Percentiles rank a stretch among this genome's conserved stretches.
Evolutionary conservation across 2,797 vertebrate genomes (phyloP).

Genomic region (Xerus rutilus): DNA sequence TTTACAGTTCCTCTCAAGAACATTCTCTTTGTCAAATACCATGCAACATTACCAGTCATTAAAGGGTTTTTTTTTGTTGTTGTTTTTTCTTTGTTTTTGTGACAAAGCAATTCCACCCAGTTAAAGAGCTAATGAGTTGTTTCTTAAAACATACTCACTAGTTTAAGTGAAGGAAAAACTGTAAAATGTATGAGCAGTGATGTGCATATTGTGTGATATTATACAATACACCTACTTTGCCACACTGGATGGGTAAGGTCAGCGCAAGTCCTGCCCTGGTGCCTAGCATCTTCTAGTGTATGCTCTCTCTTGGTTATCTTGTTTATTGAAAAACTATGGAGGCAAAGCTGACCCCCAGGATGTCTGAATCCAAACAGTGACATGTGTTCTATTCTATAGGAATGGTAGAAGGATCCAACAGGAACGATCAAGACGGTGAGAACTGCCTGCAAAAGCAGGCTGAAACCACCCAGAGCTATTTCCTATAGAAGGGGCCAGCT

Average conservation of each 20-base stretch:
- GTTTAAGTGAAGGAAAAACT: not conserved
- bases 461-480: not conserved
- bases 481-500: not conserved
- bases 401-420: not conserved
- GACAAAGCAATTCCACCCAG: not conserved
- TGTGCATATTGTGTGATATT: not conserved
- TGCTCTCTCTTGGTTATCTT: not conserved
- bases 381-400: not conserved
- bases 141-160: not conserved
- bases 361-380: not conserved
- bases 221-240: not conserved
- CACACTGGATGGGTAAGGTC: not conserved
- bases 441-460: not conserved
- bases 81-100: not conserved
- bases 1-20: not conserved
- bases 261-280: not conserved
- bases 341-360: not conserved
- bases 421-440: not conserved
- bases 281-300: not conserved
- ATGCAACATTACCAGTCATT: not conserved
- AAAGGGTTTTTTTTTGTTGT: not conserved
- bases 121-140: not conserved
- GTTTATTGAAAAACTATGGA: not conserved
- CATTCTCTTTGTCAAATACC: conserved; percentile 29
- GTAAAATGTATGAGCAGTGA: not conserved